Base-by-base conservation (phyloP, 2,113 vertebrate genomes). In the Sinosuthora webbiana region DNA sequence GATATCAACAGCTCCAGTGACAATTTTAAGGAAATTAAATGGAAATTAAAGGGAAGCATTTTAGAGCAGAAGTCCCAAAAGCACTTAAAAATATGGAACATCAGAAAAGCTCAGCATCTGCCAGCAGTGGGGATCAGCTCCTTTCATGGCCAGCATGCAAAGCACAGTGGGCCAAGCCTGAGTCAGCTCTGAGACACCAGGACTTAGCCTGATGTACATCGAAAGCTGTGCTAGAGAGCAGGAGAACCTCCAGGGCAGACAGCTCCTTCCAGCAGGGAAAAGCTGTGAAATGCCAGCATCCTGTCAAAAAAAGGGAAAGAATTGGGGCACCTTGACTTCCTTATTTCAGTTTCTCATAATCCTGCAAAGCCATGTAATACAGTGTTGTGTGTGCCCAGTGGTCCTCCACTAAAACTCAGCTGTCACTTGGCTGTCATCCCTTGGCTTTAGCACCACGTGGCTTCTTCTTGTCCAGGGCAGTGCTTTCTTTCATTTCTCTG, bases 1-100 rank as follows among this genome's bases (percentile, higher is more conserved):
- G 90, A 60, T 87, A 95, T 77, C 88, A 96, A 89, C 87, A 91
- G 87, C 84, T 94, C 91, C 87, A 85, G 86, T 80, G 86, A 91
- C 88, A 92, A 90, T 94, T 95, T 95, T 60, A 92, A 92, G 91
- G 94, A 96, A 94, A 94, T 97, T 95, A 96, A 96, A 94, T 95
- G 87, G 95, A 96, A 94, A 96, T 94, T 69, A 90, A 96, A 93
- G 71, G 87, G 82, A 93, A 95, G 83, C 35, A 0, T 68, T 94
- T 95, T 87, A 78, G 83, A 96, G 77, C 76, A 94, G 79, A 95
- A 96, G 80, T 90, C 83, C 83, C 90, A 60, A 81, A 95, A 93
- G 84, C 77, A 71, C 64, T 94, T 95, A 78, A 79, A 96, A 93
- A 82, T 74, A 80, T 22, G 13, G 60, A 92, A 45, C 47, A 87